Evolutionary conservation across 2,113 vertebrate species (phyloP).

Genomic region (Talpa occidentalis): DNA sequence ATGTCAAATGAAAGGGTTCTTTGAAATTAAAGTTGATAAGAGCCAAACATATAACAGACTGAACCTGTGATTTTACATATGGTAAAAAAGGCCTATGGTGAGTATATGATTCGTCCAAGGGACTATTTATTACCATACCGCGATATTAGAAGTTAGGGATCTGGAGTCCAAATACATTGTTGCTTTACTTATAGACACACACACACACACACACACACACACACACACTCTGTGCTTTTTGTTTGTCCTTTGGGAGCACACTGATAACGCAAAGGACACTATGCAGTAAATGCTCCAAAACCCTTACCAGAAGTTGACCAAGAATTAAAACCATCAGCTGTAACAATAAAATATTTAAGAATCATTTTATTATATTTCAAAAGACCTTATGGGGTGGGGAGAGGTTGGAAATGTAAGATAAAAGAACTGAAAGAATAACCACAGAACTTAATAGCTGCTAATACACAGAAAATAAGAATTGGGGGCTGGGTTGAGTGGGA

Average conservation of each 20-base stretch:
- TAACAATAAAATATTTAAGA: constrained; percentile 33
- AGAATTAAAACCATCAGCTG: constrained; percentile 1
- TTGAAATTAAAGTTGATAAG: constrained; percentile 23
- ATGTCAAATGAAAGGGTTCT: constrained; percentile 37
- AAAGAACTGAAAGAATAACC: neutral
- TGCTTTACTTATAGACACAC: neutral
- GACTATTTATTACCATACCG: neutral
- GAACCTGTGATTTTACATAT: constrained; percentile 22
- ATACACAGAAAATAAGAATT: neutral
- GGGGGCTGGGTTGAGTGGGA: neutral
- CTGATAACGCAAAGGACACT: neutral
- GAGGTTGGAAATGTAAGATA: neutral
- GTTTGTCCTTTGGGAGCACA: neutral
- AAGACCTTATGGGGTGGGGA: neutral
- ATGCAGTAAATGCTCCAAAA: neutral
- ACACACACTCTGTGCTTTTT: neutral
- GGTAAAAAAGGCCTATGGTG: neutral
- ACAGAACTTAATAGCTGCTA: constrained; percentile 15
- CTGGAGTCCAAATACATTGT: constrained; percentile 20
- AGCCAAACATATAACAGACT: neutral
- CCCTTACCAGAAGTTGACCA: neutral
- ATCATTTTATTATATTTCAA: constrained; percentile 17
- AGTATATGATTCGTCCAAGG: neutral
- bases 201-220: neutral
- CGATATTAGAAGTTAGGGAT: neutral